phyloP scores from a whole-genome alignment of 1,140 invertebrate species.

The Telenomus remus region DNA sequence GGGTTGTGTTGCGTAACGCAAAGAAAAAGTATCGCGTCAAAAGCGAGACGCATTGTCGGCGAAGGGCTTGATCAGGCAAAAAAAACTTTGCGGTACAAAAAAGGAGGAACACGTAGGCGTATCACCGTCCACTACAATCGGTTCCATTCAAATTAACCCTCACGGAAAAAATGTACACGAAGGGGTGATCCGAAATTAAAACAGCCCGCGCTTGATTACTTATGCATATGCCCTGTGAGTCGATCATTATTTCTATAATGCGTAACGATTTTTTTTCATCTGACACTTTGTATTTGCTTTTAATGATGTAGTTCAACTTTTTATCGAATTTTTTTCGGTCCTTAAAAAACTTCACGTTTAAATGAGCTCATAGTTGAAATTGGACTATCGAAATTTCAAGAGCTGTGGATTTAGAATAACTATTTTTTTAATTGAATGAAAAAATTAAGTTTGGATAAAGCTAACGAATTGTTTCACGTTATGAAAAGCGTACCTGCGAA shows the following conservation, averaged over 20 bases:
- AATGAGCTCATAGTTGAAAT: background rate
- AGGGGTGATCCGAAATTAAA: constrained; percentile 66
- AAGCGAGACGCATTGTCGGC: constrained; percentile 48
- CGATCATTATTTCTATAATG: constrained; percentile 65
- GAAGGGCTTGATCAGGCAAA: constrained; percentile 53
- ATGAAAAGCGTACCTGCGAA: constrained; percentile 1
- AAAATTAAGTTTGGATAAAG: too few species aligned
- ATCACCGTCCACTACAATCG: constrained; percentile 59
- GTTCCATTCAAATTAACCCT: constrained; percentile 75
- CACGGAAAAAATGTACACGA: constrained; percentile 64
- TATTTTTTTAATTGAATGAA: too few species aligned
- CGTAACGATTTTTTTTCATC: constrained; percentile 63
- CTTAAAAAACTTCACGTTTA: background rate
- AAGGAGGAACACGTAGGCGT: constrained; percentile 66
- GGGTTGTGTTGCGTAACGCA: constrained; percentile 55
- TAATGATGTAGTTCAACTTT: constrained; percentile 8
- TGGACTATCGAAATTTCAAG: too few species aligned
- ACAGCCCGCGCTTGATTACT: constrained; percentile 62
- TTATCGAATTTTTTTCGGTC: constrained; percentile 8
- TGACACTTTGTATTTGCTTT: constrained; percentile 16
- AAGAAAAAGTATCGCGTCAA: constrained; percentile 55
- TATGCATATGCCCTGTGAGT: constrained; percentile 71
- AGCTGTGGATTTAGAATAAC: too few species aligned
- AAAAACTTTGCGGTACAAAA: constrained; percentile 19
- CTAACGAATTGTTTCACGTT: background rate